Evolutionary conservation across 1,140 invertebrate species (phyloP), one percentile per base, ranked within the genome.

Genomic region (Xylocopa sonorina): DNA sequence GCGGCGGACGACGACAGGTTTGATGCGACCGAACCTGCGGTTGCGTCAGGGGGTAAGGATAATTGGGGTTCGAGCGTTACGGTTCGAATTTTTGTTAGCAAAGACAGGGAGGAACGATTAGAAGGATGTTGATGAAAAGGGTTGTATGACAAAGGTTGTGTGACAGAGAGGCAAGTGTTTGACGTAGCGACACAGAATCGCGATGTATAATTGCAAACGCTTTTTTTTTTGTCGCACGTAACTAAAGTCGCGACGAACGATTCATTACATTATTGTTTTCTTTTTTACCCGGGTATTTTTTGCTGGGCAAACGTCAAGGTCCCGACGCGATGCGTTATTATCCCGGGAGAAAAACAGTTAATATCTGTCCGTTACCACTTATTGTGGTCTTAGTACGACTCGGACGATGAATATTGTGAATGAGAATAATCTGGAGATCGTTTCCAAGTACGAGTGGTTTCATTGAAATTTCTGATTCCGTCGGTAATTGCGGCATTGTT

Each of bases 401-500:
- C 0, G 5, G 2, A 10, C 21, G 0, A 12, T 7, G 16, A 34
- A 34, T 48, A 34, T 3, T 10, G 5, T 4, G n/a, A 18, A 41
- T 27, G 64, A 38, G 41, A 46, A 67, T 50, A 57, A 29, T 55
- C 41, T 18, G 3, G 9, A 32, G 53, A 46, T 71, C 7, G 34
- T 82, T 27, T 38, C 4, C 21, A 83, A 82, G 66, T 83, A 72
- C 50, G 73, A 67, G 80, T 81, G 78, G 77, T 81, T 84, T 84
- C 78, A 84, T 85, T 57, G 67, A 78, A 85, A 85, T 73, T 84
- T 81, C 58, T 43, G 48, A 62, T 78, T 84, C 63, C n/a, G n/a
- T n/a, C n/a, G n/a, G n/a, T n/a, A n/a, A n/a, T n/a, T n/a, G n/a
- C n/a, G n/a, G n/a, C n/a, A n/a, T n/a, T n/a, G n/a, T n/a, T n/a